Conservation (phyloP, 2,888 invertebrate genomes). For the Mythimna pallens region DNA sequence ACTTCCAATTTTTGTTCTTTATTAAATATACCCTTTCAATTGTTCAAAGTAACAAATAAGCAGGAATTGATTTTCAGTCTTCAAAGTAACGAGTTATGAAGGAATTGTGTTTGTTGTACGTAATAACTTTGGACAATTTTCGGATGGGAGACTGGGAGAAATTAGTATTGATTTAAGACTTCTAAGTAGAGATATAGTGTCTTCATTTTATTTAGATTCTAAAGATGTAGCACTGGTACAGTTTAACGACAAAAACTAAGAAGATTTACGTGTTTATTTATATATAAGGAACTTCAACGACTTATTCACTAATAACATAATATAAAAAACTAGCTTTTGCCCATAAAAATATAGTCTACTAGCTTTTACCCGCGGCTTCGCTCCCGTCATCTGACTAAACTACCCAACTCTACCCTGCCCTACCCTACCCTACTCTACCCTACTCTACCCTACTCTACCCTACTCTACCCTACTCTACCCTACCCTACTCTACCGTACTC, state of each 20-base stretch:
- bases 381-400: too few species aligned
- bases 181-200: neutral
- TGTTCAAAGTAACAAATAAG: conserved; percentile 40
- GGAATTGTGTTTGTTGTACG: conserved; percentile 12
- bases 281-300: too few species aligned
- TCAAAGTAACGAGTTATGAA: conserved; percentile 30
- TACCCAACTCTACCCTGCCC: too few species aligned
- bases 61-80: conserved; percentile 29
- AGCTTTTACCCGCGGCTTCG: too few species aligned
- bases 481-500: too few species aligned
- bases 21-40: conserved; percentile 38
- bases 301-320: too few species aligned
- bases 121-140: conserved; percentile 16
- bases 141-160: neutral
- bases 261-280: too few species aligned
- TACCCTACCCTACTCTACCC: too few species aligned
- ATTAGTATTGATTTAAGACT: neutral
- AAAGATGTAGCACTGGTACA: neutral
- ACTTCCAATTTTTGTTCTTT: conserved; percentile 42
- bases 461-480: too few species aligned
- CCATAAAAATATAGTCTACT: too few species aligned
- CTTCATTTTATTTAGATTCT: neutral
- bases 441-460: too few species aligned
- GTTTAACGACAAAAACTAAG: conserved; percentile 3
- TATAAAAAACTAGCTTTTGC: too few species aligned